Evolutionary conservation across 1,140 invertebrate genomes (phyloP).

Genomic region (Solenopsis fugax): DNA sequence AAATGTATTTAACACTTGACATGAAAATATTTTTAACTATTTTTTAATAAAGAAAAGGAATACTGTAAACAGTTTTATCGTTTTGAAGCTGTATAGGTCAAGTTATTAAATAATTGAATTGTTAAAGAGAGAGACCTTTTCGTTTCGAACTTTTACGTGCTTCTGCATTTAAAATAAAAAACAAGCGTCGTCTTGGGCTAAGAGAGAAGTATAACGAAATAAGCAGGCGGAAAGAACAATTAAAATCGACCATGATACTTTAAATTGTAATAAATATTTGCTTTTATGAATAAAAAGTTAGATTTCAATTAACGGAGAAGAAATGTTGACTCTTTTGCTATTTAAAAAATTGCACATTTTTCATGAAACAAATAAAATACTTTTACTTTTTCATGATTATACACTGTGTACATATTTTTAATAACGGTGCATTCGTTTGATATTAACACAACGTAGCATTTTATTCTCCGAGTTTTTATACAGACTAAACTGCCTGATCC

Average conservation of each 20-base stretch:
- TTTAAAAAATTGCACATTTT: neutral
- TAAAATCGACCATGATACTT: neutral
- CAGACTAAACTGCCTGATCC: neutral
- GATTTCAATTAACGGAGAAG: neutral
- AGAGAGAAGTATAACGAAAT: neutral
- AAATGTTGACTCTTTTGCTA: neutral
- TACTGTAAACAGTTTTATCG: neutral
- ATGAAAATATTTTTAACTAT: neutral
- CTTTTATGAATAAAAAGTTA: neutral
- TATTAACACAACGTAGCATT: neutral
- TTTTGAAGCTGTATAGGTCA: neutral
- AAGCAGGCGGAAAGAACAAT: neutral
- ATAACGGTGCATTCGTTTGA: neutral
- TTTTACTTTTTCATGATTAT: neutral
- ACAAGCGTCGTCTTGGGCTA: neutral
- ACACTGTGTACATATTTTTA: neutral
- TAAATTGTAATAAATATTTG: neutral
- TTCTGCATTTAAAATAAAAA: neutral
- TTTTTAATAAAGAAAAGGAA: neutral
- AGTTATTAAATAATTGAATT: neutral
- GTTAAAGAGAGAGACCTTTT: neutral
- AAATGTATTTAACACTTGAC: no score
- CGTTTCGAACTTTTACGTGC: neutral
- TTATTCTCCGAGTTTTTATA: neutral
- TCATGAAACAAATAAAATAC: constrained; percentile 3